Evolutionary conservation across 2,113 vertebrate species (phyloP).

Genomic region (Tichodroma muraria): DNA sequence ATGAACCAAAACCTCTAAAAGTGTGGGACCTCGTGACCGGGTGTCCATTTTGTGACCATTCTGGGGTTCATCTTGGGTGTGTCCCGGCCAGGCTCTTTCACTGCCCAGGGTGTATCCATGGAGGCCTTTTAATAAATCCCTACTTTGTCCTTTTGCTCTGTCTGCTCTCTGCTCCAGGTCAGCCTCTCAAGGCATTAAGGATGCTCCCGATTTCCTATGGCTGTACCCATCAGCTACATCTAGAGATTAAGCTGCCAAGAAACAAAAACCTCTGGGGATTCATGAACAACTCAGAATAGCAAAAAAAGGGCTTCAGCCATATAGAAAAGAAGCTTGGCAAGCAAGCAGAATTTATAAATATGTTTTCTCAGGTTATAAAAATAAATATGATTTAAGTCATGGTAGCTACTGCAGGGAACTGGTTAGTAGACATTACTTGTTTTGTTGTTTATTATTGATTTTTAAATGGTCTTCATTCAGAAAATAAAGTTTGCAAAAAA

Average conservation of each 20-base stretch:
- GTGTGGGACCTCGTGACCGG: too few relatives aligned
- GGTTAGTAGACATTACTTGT: too few relatives aligned
- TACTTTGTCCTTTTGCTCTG: too few relatives aligned
- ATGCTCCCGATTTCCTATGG: not conserved
- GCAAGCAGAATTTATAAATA: not conserved
- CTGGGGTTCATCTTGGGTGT: too few relatives aligned
- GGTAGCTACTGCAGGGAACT: not conserved
- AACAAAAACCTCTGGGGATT: not conserved
- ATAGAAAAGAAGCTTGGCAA: not conserved
- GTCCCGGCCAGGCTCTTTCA: too few relatives aligned
- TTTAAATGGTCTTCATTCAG: not conserved
- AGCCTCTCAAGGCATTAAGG: too few relatives aligned
- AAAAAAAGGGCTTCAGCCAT: not conserved
- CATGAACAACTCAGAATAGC: not conserved
- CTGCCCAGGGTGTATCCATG: too few relatives aligned
- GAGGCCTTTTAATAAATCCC: too few relatives aligned
- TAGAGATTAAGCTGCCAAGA: not conserved
- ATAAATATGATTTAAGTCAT: not conserved
- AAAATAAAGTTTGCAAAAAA: not conserved
- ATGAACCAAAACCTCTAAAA: too few relatives aligned
- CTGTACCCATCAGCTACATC: not conserved
- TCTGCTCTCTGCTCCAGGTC: too few relatives aligned
- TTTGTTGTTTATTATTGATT: not conserved
- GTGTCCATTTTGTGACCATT: too few relatives aligned
- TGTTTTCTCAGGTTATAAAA: not conserved